Base-by-base conservation (phyloP, 2,113 vertebrate species). In the Xiphias gladius region DNA sequence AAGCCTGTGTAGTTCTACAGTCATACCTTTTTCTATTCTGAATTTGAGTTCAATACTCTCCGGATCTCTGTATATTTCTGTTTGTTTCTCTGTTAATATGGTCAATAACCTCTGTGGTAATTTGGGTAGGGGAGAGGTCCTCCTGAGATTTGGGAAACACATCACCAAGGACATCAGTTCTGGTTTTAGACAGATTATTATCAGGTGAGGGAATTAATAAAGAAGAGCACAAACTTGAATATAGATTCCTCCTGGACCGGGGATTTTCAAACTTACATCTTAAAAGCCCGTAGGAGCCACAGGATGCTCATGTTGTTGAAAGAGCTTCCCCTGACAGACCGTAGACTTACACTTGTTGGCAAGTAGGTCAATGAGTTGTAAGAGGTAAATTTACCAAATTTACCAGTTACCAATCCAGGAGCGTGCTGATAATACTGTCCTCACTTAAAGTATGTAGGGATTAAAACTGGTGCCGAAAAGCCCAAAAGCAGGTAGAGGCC, bases 171-270 rank as follows among this genome's bases (percentile, higher is more conserved):
- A 86, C 32, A 3, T 77, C 20, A 16, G 73, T 70, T 86, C 84
- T 83, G 80, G 70, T 90, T 92, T 88, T 78, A 80, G 71, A 88
- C 37, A 86, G 74, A 88, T 87, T 90, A 87, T 84, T 90, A 75
- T 46, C 85, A 92, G 88, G 82, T 88, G 85, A 87, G 73, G 57
- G 72, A 80, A 91, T 76, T 61, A 88, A 89, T 86, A 79, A 83
- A 91, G 77, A 79, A 48, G 75, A 82, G 82, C 64, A 67, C 67
- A 70, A 80, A 87, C 78, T 80, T 84, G 59, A 86, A 85, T 35
- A 77, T 63, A 74, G 80, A 90, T 88, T 90, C 89, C 90, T 86
- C 77, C 65, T 79, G 86, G 80, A 86, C 79, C 19, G 0, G 7
- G 22, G 62, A 83, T 88, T 87, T 73, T 89, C 72, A 80, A 85